Evolutionary conservation across 2,113 vertebrate species (phyloP).

Genomic region (Euleptes europaea): DNA sequence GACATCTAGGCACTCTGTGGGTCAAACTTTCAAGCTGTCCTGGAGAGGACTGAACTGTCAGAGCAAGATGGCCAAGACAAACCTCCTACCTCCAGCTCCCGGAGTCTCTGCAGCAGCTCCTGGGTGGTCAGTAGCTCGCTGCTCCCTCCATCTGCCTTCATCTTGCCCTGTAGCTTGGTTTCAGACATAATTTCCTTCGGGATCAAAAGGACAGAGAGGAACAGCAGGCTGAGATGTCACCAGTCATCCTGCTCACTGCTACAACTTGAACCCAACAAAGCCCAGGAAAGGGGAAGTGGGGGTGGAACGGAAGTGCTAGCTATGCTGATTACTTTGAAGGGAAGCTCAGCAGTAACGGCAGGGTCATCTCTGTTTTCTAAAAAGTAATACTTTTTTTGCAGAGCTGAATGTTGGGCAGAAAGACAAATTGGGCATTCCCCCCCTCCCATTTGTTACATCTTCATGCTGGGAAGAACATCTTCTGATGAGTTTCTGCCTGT

Average conservation of each 20-base stretch:
- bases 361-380: no score
- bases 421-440: background rate
- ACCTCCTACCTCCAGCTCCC: slow-evolving; percentile 76
- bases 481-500: background rate
- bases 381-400: background rate
- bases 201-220: background rate
- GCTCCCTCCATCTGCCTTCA: slow-evolving; percentile 48
- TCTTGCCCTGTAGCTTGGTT: slow-evolving; percentile 47
- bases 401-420: background rate
- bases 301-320: no score
- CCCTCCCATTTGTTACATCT: background rate
- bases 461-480: background rate
- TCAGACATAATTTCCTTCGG: slow-evolving; percentile 70
- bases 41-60: background rate
- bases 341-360: background rate
- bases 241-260: background rate
- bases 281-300: no score
- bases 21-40: no score
- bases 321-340: background rate
- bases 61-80: background rate
- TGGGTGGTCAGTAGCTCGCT: slow-evolving; percentile 69
- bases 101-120: slow-evolving; percentile 80
- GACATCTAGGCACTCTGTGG: background rate
- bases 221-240: background rate
- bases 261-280: background rate